Base-by-base conservation (phyloP, 1,140 invertebrate genomes). In the Antheraea mylitta region DNA sequence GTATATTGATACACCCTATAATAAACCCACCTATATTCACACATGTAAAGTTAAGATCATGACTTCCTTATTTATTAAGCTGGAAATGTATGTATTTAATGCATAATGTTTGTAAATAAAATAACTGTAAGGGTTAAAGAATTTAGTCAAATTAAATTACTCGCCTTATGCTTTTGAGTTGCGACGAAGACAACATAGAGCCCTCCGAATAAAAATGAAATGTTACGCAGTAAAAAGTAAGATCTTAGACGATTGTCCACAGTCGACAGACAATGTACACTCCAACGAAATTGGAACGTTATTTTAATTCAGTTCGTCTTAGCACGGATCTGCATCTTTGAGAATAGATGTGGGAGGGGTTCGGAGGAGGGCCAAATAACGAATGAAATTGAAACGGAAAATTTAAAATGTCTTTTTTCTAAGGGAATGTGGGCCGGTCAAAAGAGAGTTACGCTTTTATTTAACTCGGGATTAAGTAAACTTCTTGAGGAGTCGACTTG, bases 121-220 rank as follows among this genome's bases (percentile, higher is more conserved):
- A n/a, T n/a, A n/a, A n/a, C n/a, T n/a, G n/a, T n/a, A n/a, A 4
- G 4, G 4, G 22, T 30, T 30, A 30, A 30, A 30, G 22, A 4
- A 30, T 30, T 30, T 30, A 30, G 22, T 30, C 1, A 30, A 4
- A 30, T 30, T 53, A 53, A 53, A 16, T 0, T 16, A 53, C 16
- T 6, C 5, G 45, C 45, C 9, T 16, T 16, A 16, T 13, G 45
- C 45, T 53, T 53, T 1, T 53, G 6, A 30, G 0, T 61, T 61
- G 11, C 0, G 9, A 30, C 60, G 11, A 30, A 3, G 11, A 11
- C 22, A 22, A 63, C 59, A 65, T 22, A 72, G 66, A 71, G 76
- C 73, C 67, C 70, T 60, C 72, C 72, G 76, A 79, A 82, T 82
- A 80, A 80, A 82, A 80, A 82, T 82, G 81, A 82, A 80, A 80